Base-by-base conservation (phyloP, 1,140 invertebrate species). In the Brachionus rotundiformis region DNA sequence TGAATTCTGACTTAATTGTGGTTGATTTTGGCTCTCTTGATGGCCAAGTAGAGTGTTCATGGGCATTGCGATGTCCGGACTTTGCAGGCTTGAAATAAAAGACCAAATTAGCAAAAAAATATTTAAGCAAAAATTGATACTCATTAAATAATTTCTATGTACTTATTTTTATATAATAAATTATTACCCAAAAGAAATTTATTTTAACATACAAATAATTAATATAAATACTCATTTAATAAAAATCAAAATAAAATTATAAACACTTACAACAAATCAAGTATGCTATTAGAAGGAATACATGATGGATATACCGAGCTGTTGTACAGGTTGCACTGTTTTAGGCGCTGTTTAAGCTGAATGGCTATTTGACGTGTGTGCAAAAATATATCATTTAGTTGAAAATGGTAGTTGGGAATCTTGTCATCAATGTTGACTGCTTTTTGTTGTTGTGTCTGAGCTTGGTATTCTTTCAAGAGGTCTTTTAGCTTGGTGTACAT, bases 281-380 rank as follows among this genome's bases (percentile, higher is more conserved):
- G 76, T 59, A 79, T 63, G 47, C 76, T 79, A 63, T 79, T 79
- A 10, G 47, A 3, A 27, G 76, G 76, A 59, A 79, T 79, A 59
- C 76, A 59, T 19, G 76, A 79, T 10, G 76, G 76, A 41, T 79
- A 79, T 19, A 79, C 59, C 31, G 76, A 79, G 25, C 76, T 79
- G 27, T 79, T 79, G 47, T 79, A 79, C 16, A 79, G 36, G 19
- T 79, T 79, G 41, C 76, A 79, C 76, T 79, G 76, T 79, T 79
- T 79, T n/a, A 79, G 76, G 19, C 76, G 76, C 36, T 79, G 47
- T 29, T 79, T 79, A 23, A 79, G 36, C 36, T 79, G 76, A 23
- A 63, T 27, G 31, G 76, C 29, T 79, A 79, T 79, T 54, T 79
- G 76, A 54, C 59, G 76, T 11, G 59, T 54, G 11, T 79, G 76